Percentiles rank a stretch among this genome's conserved stretches.
Evolutionary conservation across 2,797 vertebrate species (phyloP).

Genomic region (Buphagus erythrorhynchus): DNA sequence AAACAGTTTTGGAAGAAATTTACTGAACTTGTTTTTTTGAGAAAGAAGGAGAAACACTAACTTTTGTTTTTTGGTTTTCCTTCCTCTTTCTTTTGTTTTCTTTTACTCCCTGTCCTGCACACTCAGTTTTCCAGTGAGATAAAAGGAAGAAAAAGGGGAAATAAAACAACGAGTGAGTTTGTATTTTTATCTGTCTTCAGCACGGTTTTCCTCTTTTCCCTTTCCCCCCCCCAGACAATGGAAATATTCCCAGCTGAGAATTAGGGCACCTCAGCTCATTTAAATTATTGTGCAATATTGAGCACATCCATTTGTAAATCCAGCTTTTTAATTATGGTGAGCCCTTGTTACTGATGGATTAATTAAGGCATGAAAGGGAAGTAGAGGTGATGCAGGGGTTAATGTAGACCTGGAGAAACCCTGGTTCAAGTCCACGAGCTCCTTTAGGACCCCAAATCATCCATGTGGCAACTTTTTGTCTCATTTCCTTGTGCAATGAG

Average conservation of each 20-base stretch:
- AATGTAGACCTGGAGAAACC: not conserved
- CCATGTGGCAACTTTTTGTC: rapidly evolving
- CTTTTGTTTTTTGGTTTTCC: not conserved
- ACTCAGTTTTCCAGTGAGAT: not conserved
- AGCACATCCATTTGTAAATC: not conserved
- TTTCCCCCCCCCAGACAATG: not conserved
- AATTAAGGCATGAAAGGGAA: not conserved
- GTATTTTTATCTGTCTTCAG: not conserved
- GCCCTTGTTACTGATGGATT: not conserved
- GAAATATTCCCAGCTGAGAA: not conserved
- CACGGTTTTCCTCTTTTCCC: not conserved
- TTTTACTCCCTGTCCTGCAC: not conserved
- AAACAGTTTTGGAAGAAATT: not conserved
- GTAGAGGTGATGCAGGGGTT: not conserved
- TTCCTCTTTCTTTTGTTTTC: not conserved
- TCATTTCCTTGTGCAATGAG: not conserved
- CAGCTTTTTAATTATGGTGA: not conserved
- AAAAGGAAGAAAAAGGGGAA: not conserved
- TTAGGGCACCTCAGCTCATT: not conserved
- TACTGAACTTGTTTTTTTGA: not conserved
- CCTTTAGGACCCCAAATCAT: not conserved
- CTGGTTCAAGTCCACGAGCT: rapidly evolving
- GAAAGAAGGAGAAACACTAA: not conserved
- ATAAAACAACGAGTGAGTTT: rapidly evolving
- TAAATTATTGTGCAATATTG: not conserved